Base-by-base conservation (phyloP, 2,797 vertebrate genomes). In the Morus bassanus region DNA sequence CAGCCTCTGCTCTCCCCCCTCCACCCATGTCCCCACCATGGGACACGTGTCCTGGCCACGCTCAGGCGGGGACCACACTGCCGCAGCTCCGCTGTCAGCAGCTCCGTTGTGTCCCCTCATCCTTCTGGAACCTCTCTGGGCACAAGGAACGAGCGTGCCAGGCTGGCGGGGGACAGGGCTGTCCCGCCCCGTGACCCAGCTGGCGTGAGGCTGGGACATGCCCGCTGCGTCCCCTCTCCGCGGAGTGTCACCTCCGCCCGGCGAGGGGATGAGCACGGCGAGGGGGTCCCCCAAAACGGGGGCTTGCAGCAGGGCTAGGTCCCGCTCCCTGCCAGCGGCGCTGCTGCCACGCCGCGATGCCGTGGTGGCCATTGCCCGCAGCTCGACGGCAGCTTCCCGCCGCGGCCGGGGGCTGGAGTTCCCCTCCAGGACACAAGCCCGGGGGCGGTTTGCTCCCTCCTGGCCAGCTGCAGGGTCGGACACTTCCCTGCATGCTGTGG, bases 401-500 rank as follows among this genome's bases (percentile, higher is more conserved):
- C 4, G 1, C 1, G 4, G 11, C 56, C 1, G 0, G 23, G 53
- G 54, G 46, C 54, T 77, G 54, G 16, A 63, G 67, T 45, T 45
- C 51, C 27, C 54, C 50, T 9, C 3, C 15, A 11, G 50, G 51
- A 50, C 64, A 63, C 13, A 2, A 57, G 14, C 61, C 48, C 17
- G 0, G 24, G 5, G n/a, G 15, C 0, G 5, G 6, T n/a, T 60
- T 28, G 13, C 25, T 70, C 59, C 50, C 16, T 67, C 28, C 25
- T 1, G 1, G 74, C 12, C 4, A 2, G 37, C 1, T 33, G 63
- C 35, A 60, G 75, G 65, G 27, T 31, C 59, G 54, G 50, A 81
- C 22, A 9, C 15, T 5, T 63, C 33, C 69, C 59, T n/a, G 27
- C 50, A 4, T 0, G 0, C 46, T 6, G 4, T 0, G 1, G n/a